phyloP scores from a whole-genome alignment of 2,113 vertebrate species.

The Pundamilia nyererei region DNA sequence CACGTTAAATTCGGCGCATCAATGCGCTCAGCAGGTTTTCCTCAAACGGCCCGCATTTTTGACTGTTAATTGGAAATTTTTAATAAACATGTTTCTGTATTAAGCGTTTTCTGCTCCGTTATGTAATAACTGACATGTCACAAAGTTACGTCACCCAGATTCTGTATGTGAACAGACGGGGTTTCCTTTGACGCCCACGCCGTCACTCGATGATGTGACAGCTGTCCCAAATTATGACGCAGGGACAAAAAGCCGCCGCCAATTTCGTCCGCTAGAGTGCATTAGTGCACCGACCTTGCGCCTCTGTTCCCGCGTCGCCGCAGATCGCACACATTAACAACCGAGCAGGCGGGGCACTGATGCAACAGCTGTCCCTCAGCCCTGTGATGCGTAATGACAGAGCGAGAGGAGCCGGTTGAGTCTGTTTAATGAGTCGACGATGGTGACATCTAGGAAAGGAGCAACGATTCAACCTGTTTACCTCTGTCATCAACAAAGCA shows the following conservation, averaged over 20 bases:
- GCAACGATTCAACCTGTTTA: conserved; percentile 38
- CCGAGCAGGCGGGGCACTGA: conserved; percentile 13
- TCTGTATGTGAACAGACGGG: background rate
- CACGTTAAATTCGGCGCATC: background rate
- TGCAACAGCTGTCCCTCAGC: conserved; percentile 50
- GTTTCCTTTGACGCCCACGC: background rate
- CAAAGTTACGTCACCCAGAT: background rate
- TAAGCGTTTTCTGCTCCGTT: background rate
- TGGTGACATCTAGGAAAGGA: conserved; percentile 37
- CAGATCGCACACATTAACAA: conserved; percentile 7
- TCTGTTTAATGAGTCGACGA: background rate
- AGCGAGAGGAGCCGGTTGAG: conserved; percentile 52
- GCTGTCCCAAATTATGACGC: background rate
- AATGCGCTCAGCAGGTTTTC: conserved; percentile 28
- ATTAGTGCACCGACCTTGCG: background rate
- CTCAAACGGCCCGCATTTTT: background rate
- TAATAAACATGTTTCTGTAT: background rate
- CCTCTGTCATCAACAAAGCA: conserved; percentile 33
- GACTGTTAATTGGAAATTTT: background rate
- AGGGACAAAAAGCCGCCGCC: background rate
- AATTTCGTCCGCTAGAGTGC: conserved; percentile 22
- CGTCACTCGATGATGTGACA: background rate
- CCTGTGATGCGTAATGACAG: conserved; percentile 35
- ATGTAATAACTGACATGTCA: background rate
- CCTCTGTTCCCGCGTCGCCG: background rate